Evolutionary conservation across 2,888 invertebrate genomes (phyloP).

Genomic region (Melangyna quadrimaculata): DNA sequence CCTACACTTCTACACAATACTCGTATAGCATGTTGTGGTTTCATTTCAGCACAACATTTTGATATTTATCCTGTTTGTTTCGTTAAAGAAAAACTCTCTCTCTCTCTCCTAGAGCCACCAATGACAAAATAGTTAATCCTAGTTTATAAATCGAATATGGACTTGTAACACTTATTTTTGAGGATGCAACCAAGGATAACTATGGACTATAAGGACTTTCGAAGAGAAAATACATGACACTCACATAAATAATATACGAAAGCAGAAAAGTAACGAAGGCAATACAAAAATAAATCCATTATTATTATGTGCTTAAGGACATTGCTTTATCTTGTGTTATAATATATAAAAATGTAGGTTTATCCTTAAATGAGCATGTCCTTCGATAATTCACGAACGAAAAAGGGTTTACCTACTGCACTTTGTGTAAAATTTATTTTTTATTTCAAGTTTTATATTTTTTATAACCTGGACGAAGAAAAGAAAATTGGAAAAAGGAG

Average conservation of each 20-base stretch:
- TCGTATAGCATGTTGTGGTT: conserved; percentile 43
- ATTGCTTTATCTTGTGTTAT: conserved; percentile 50
- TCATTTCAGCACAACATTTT: conserved; percentile 32
- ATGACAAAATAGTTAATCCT: conserved; percentile 59
- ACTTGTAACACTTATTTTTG: conserved; percentile 52
- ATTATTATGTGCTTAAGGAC: conserved; percentile 52
- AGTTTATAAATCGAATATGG: conserved; percentile 57
- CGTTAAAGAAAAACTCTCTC: conserved; percentile 5
- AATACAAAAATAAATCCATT: conserved; percentile 36
- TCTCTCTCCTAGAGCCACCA: conserved; percentile 4
- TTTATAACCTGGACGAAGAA: no score
- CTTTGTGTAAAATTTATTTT: conserved; percentile 24
- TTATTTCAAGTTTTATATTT: no score
- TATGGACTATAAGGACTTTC: not conserved
- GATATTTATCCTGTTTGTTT: not conserved
- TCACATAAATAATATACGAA: conserved; percentile 2
- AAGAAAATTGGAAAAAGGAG: conserved; percentile 34
- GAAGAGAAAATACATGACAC: not conserved
- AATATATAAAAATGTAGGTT: no score
- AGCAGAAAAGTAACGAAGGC: not conserved
- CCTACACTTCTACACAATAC: no score
- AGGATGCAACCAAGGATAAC: conserved; percentile 28
- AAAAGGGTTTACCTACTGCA: conserved; percentile 32
- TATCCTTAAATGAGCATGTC: conserved; percentile 61
- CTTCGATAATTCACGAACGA: conserved; percentile 63